These are phyloP conservation scores for Strongylocentrotus purpuratus DNA, from an alignment of 35 echinoderm and acorn worm species.

Conservation along the genomic window DNA sequence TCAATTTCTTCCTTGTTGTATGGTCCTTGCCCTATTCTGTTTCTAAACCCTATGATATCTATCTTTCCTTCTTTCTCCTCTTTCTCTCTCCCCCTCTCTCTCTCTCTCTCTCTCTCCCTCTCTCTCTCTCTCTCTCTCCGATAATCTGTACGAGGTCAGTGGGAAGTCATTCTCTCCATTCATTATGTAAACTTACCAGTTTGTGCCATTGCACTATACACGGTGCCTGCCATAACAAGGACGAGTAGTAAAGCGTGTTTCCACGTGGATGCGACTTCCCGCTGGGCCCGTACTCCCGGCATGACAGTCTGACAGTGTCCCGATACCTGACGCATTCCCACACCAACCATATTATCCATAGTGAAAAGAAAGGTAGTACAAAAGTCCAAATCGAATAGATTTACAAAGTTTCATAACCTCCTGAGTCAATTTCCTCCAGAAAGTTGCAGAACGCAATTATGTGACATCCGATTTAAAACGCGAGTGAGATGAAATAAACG, in stretches of 20 bases:
- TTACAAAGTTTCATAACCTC: background rate
- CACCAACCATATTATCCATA: background rate
- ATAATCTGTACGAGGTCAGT: background rate
- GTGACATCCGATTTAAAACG: background rate
- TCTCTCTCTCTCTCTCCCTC: background rate
- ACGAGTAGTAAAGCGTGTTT: background rate
- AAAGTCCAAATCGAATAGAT: background rate
- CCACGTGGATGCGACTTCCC: background rate
- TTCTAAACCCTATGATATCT: background rate
- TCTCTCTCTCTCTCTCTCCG: background rate
- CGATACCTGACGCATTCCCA: background rate
- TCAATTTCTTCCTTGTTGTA: too few species aligned
- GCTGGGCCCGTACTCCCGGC: background rate
- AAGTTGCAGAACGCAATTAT: background rate
- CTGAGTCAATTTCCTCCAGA: background rate
- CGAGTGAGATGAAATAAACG: background rate
- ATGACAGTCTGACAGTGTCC: background rate
- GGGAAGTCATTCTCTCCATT: background rate
- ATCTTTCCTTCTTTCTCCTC: too few species aligned
- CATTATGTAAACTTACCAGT: constrained; percentile 1
- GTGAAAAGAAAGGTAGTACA: background rate
- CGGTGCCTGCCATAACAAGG: background rate
- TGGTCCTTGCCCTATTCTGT: background rate
- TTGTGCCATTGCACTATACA: background rate
- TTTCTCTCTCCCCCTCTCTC: background rate